A percentile compares a stretch with the other conserved stretches of the same genome.
Conservation (phyloP, 37 sponge, comb jelly and placozoan species). For the Dysidea cf. avara region DNA sequence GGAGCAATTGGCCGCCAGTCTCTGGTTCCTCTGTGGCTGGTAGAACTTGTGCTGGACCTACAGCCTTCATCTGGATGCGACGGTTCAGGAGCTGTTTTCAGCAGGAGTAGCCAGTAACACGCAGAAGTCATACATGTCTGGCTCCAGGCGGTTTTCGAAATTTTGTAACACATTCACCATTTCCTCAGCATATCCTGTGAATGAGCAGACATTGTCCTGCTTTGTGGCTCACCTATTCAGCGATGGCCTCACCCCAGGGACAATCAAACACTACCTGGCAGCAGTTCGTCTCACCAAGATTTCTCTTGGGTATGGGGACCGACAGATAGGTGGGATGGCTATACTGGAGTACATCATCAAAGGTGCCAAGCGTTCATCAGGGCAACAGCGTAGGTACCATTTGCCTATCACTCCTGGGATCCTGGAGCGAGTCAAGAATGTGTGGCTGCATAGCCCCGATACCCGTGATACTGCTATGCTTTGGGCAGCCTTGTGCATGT, state of each 20-base stretch:
- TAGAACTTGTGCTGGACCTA: background rate
- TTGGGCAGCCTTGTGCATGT: constrained; percentile 33
- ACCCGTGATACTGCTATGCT: background rate
- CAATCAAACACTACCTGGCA: no score
- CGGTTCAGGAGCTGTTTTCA: no score
- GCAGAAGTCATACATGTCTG: no score
- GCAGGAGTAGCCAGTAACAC: constrained; percentile 4
- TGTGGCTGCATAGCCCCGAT: background rate
- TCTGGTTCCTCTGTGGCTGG: background rate
- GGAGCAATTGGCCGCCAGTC: no score
- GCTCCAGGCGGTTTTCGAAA: background rate
- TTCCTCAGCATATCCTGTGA: background rate
- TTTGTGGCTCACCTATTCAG: no score
- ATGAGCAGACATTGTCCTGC: background rate
- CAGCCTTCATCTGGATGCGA: background rate
- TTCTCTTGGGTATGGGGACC: background rate
- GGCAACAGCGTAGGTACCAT: no score
- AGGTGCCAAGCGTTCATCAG: constrained; percentile 1
- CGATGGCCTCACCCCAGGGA: no score
- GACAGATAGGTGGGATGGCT: background rate
- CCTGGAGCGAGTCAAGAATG: background rate
- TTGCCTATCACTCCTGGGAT: background rate
- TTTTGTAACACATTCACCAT: background rate
- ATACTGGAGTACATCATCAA: constrained; percentile 9
- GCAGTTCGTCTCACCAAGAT: background rate